These are phyloP conservation scores for Hypena proboscidalis DNA, from an alignment of 2,888 invertebrate species.

Conservation along the genomic window DNA sequence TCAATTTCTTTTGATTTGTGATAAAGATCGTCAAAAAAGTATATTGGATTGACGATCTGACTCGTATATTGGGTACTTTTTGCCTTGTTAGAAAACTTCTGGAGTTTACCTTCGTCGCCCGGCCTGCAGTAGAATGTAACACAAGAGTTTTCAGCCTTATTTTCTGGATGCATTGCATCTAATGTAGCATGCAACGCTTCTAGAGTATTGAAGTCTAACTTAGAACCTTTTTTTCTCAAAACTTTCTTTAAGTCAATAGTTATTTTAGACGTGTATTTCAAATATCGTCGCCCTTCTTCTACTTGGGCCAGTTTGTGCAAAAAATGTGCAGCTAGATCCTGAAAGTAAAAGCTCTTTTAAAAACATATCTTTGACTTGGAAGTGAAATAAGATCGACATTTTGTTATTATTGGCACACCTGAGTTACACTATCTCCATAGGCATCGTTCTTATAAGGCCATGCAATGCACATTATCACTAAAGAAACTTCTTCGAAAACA, in stretches of 20 bases:
- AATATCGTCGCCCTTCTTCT: conserved; percentile 73
- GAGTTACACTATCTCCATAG: conserved; percentile 55
- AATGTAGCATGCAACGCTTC: conserved; percentile 59
- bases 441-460: conserved; percentile 63
- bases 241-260: conserved; percentile 68
- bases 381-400: not conserved
- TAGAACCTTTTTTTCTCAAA: conserved; percentile 55
- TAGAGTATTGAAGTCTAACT: conserved; percentile 53
- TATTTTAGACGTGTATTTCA: conserved; percentile 71
- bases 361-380: not conserved
- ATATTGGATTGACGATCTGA: not conserved
- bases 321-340: conserved; percentile 63
- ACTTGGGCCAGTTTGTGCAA: conserved; percentile 61
- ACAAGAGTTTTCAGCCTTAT: conserved; percentile 46
- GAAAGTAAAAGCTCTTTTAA: conserved; percentile 32
- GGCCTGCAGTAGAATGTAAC: conserved; percentile 59
- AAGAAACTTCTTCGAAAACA: conserved; percentile 67
- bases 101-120: conserved; percentile 60
- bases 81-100: conserved; percentile 48
- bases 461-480: conserved; percentile 62
- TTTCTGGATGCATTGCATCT: conserved; percentile 56
- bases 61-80: conserved; percentile 28
- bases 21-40: conserved; percentile 18
- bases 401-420: conserved; percentile 47
- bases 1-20: conserved; percentile 30